Percentiles rank a stretch among this genome's conserved stretches.
Evolutionary conservation across 1,140 invertebrate genomes (phyloP).

Genomic region (Caenorhabditis latens): DNA sequence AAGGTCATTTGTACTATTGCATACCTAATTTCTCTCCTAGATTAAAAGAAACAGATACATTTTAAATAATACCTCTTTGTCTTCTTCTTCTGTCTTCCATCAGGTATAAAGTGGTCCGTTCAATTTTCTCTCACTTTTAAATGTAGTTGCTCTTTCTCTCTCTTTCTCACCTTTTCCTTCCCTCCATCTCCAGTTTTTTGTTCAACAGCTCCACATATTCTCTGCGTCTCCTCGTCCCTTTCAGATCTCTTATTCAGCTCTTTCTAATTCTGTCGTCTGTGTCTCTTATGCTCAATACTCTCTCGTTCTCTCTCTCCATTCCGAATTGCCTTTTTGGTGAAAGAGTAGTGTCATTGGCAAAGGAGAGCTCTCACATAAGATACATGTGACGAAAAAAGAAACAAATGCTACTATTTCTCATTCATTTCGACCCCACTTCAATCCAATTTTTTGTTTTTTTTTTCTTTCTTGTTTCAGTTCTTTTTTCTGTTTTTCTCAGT

Average conservation of each 20-base stretch:
- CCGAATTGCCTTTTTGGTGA: slow-evolving; percentile 50
- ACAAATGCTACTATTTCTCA: slow-evolving; percentile 8
- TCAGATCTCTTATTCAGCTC: not conserved
- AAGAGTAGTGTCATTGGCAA: slow-evolving; percentile 51
- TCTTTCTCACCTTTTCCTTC: not conserved
- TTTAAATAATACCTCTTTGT: not conserved
- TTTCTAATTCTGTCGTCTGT: not conserved
- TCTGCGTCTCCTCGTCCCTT: slow-evolving; percentile 35
- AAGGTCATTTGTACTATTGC: slow-evolving; percentile 1
- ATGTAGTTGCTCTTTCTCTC: not conserved
- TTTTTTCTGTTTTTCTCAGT: no score
- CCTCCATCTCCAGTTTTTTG: not conserved
- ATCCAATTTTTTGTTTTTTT: not conserved
- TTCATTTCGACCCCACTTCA: not conserved
- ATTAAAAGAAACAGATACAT: not conserved
- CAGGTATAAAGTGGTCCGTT: slow-evolving; percentile 1
- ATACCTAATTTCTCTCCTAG: not conserved
- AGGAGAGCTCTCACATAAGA: not conserved
- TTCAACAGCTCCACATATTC: slow-evolving; percentile 17
- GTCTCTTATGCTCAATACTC: not conserved
- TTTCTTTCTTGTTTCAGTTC: no score
- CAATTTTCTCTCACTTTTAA: not conserved
- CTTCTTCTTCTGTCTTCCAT: not conserved
- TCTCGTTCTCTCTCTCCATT: slow-evolving; percentile 29
- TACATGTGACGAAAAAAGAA: slow-evolving; percentile 44